A percentile compares a stretch with the other conserved stretches of the same genome.
phyloP scores from a whole-genome alignment of 2,797 vertebrate genomes.

The Hydrolagus colliei region DNA sequence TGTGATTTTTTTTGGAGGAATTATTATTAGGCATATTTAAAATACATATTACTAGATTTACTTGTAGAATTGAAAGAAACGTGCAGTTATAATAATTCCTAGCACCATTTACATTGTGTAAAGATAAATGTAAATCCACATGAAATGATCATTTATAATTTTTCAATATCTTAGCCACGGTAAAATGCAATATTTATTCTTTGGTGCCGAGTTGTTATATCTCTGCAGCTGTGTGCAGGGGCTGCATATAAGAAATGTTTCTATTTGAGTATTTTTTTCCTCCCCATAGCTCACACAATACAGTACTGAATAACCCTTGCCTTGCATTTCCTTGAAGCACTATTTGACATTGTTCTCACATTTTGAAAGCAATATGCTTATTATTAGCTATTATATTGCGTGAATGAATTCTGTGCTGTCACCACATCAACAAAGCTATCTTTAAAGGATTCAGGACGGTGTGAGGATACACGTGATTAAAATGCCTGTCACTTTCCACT shows the following conservation, averaged over 20 bases:
- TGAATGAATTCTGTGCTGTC: neutral
- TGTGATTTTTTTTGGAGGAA: too few relatives aligned
- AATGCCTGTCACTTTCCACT: neutral
- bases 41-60: too few relatives aligned
- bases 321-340: neutral
- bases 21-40: too few relatives aligned
- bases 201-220: neutral
- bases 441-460: neutral
- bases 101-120: neutral
- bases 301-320: neutral
- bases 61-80: too few relatives aligned
- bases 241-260: neutral
- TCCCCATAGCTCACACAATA: too few relatives aligned
- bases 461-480: neutral
- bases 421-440: neutral
- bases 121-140: neutral
- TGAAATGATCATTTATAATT: neutral
- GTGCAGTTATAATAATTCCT: neutral
- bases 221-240: neutral
- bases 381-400: neutral
- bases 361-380: neutral
- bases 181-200: neutral
- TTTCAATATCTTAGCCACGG: constrained; percentile 1
- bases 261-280: neutral
- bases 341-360: neutral